These are phyloP conservation scores for Sporophila hypoxantha DNA, from an alignment of 2,113 vertebrate genomes.

Conservation along the genomic window DNA sequence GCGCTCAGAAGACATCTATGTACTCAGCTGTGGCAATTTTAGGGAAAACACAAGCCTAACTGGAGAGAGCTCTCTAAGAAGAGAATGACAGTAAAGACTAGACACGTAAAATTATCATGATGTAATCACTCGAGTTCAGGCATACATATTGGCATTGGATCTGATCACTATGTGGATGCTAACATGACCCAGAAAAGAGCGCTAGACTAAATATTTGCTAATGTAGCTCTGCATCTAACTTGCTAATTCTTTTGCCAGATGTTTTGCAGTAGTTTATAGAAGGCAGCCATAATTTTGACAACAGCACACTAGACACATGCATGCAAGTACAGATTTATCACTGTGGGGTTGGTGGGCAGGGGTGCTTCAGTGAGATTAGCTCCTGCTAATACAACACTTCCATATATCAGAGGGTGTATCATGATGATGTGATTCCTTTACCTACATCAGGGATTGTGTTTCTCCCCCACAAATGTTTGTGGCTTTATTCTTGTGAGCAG, in stretches of 20 bases:
- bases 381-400: neutral
- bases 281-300: neutral
- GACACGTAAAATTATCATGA: neutral
- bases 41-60: neutral
- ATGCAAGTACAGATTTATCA: neutral
- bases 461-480: neutral
- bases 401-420: neutral
- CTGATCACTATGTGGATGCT: neutral
- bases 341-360: neutral
- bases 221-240: neutral
- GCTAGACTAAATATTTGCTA: neutral
- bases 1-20: neutral
- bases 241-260: neutral
- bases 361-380: neutral
- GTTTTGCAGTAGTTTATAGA: neutral
- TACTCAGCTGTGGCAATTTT: neutral
- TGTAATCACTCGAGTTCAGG: neutral
- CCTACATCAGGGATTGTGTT: neutral
- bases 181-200: neutral
- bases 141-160: neutral
- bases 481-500: neutral
- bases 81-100: neutral
- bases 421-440: neutral
- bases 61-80: neutral
- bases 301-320: fast-evolving